Evolutionary conservation across 1,140 invertebrate genomes (phyloP).

Genomic region (Tetragnatha versicolor): DNA sequence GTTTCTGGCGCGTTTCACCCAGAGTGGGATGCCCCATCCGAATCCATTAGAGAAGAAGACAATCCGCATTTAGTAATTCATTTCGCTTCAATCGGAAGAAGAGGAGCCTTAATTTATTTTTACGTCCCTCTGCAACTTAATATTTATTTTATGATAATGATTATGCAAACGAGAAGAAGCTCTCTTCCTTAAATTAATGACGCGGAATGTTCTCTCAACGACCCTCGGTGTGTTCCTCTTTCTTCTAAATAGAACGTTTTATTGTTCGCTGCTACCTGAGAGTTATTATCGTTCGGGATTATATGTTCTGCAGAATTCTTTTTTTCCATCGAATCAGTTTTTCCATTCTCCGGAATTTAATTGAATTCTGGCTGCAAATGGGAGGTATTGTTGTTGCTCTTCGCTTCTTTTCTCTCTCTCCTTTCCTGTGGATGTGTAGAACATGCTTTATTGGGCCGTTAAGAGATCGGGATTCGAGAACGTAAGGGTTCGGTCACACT

Average conservation of each 20-base stretch:
- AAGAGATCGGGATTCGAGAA: too few relatives aligned
- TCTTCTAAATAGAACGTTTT: slow-evolving; percentile 18
- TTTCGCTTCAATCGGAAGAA: neutral
- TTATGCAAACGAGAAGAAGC: slow-evolving; percentile 44
- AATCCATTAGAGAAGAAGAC: neutral
- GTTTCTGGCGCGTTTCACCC: too few relatives aligned
- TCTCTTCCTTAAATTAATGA: slow-evolving; percentile 47
- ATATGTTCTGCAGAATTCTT: slow-evolving; percentile 14
- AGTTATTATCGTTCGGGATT: slow-evolving; percentile 28
- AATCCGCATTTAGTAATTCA: neutral
- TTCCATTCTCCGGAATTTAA: slow-evolving; percentile 21
- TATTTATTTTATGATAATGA: slow-evolving; percentile 56
- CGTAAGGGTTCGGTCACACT: too few relatives aligned
- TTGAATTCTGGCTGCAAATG: slow-evolving; percentile 20
- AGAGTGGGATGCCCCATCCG: neutral
- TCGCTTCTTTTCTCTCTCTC: neutral
- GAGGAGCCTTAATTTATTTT: slow-evolving; percentile 48
- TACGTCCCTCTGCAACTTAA: slow-evolving; percentile 41
- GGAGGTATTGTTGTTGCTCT: neutral
- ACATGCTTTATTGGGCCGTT: too few relatives aligned
- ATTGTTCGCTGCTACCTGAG: slow-evolving; percentile 24
- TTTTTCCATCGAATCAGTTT: slow-evolving; percentile 11
- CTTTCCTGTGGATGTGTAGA: too few relatives aligned
- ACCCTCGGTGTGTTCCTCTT: slow-evolving; percentile 11
- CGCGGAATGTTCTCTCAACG: slow-evolving; percentile 28